Conservation (phyloP, 1,140 invertebrate genomes). For the Sarcophaga peregrina region DNA sequence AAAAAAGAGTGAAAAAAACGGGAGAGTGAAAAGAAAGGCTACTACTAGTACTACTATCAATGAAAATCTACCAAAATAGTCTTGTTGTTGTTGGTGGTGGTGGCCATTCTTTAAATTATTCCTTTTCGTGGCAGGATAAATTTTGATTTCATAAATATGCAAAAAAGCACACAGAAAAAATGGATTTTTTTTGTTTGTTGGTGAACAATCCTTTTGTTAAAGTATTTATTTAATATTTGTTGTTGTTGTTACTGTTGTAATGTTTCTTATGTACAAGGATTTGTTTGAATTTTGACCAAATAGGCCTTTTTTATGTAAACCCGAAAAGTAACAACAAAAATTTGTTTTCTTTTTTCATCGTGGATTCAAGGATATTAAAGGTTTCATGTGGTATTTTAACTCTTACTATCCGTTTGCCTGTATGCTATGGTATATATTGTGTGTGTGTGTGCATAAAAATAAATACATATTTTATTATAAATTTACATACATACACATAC, state of each 20-base stretch:
- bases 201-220: background rate
- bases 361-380: slow-evolving; percentile 33
- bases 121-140: slow-evolving; percentile 8
- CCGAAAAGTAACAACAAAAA: background rate
- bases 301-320: background rate
- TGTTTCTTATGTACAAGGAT: slow-evolving; percentile 15
- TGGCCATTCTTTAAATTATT: slow-evolving; percentile 9
- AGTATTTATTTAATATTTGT: background rate
- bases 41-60: slow-evolving; percentile 1
- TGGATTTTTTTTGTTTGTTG: too few relatives aligned
- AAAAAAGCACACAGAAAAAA: background rate
- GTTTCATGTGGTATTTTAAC: background rate
- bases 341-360: background rate
- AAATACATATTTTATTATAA: too few relatives aligned
- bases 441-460: too few relatives aligned
- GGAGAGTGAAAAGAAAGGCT: too few relatives aligned
- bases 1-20: too few relatives aligned
- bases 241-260: background rate
- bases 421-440: background rate
- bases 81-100: background rate
- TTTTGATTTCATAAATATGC: slow-evolving; percentile 38
- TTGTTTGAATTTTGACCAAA: slow-evolving; percentile 30
- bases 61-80: background rate
- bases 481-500: too few relatives aligned
- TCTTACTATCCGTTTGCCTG: background rate